Evolutionary conservation across 1,140 invertebrate species (phyloP).

Genomic region (Triops longicaudatus): DNA sequence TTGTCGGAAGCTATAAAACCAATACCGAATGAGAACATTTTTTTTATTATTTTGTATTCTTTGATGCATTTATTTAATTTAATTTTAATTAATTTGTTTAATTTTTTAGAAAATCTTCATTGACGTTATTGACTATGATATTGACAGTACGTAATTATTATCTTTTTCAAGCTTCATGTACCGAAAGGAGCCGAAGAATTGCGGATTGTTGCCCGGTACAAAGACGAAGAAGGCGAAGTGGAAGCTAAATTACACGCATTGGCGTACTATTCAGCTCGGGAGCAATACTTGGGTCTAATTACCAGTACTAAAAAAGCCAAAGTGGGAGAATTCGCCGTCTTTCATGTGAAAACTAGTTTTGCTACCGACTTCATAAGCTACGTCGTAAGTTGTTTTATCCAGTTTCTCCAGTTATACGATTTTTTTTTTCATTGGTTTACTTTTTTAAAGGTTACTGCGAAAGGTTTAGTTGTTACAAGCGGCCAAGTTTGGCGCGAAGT

Average conservation of each 20-base stretch:
- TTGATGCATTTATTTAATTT: too few relatives aligned
- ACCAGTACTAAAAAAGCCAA: slow-evolving; percentile 37
- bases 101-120: too few relatives aligned
- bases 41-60: too few relatives aligned
- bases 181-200: slow-evolving; percentile 36
- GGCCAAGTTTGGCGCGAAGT: slow-evolving; percentile 7
- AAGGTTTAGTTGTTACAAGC: background rate
- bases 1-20: too few relatives aligned
- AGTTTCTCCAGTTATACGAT: too few relatives aligned
- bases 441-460: slow-evolving; percentile 12
- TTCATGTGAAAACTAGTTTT: slow-evolving; percentile 45
- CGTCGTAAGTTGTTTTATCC: slow-evolving; percentile 38
- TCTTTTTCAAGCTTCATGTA: slow-evolving; percentile 34
- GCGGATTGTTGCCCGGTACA: slow-evolving; percentile 37
- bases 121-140: too few relatives aligned
- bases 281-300: slow-evolving; percentile 38
- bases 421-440: too few relatives aligned
- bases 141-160: background rate
- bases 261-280: slow-evolving; percentile 34
- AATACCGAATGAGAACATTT: too few relatives aligned
- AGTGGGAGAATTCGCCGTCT: slow-evolving; percentile 43
- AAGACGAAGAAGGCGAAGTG: slow-evolving; percentile 35
- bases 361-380: slow-evolving; percentile 41
- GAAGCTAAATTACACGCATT: slow-evolving; percentile 35
- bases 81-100: too few relatives aligned